phyloP scores from a whole-genome alignment of 2,888 invertebrate genomes.

The Caenorhabditis sp. region DNA sequence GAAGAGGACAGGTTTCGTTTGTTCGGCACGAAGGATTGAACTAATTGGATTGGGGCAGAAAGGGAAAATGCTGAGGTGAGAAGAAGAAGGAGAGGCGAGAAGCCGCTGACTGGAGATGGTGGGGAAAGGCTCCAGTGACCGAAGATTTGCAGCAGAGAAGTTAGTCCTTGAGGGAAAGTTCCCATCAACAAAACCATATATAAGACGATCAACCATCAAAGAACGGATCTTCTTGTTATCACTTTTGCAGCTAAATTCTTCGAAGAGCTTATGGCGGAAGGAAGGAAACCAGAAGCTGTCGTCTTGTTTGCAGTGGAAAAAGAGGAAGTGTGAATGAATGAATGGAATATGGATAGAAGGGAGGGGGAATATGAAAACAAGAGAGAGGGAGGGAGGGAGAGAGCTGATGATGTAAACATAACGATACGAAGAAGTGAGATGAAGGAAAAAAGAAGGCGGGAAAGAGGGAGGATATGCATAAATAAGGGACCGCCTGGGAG shows the following conservation, averaged over 20 bases:
- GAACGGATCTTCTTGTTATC: slow-evolving; percentile 33
- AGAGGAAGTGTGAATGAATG: slow-evolving; percentile 35
- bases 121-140: too few species aligned
- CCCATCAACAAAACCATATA: too few species aligned
- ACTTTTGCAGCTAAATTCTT: slow-evolving; percentile 21
- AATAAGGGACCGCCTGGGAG: slow-evolving; percentile 1
- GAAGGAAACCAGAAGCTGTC: too few species aligned
- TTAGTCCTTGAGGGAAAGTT: too few species aligned
- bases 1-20: slow-evolving; percentile 44
- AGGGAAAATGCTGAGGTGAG: slow-evolving; percentile 27
- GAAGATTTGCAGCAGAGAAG: too few species aligned
- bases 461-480: slow-evolving; percentile 9
- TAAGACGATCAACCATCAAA: slow-evolving; percentile 40
- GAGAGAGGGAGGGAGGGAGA: slow-evolving; percentile 1
- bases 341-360: slow-evolving; percentile 34
- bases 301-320: too few species aligned
- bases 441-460: too few species aligned
- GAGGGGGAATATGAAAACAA: slow-evolving; percentile 16
- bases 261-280: slow-evolving; percentile 18
- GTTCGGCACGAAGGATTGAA: slow-evolving; percentile 20
- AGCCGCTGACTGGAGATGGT: neutral
- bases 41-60: slow-evolving; percentile 53
- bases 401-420: slow-evolving; percentile 38
- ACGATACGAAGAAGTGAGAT: too few species aligned
- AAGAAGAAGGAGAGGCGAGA: neutral